phyloP scores from a whole-genome alignment of 2,113 vertebrate genomes.

The Cariama cristata region DNA sequence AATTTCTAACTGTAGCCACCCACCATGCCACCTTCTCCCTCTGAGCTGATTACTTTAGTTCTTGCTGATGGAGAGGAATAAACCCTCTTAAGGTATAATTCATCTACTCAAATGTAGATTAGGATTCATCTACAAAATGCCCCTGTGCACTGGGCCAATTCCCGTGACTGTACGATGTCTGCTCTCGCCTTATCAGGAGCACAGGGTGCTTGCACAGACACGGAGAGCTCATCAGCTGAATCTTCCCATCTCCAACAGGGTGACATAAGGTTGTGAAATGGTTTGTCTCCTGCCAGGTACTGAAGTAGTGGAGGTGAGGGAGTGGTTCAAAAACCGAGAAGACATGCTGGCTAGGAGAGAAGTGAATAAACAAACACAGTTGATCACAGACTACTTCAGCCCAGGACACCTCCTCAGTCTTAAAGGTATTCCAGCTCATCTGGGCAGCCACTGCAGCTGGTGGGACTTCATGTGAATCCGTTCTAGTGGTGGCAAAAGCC shows the following conservation, averaged over 20 bases:
- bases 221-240: not conserved
- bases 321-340: constrained; percentile 84
- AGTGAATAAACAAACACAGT: constrained; percentile 63
- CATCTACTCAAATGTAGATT: not conserved
- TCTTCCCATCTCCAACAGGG: not conserved
- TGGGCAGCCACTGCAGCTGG: not conserved
- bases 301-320: constrained; percentile 73
- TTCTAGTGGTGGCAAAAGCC: not conserved
- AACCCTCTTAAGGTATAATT: not conserved
- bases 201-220: not conserved
- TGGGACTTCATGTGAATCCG: not conserved
- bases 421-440: constrained; percentile 71
- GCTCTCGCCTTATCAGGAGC: not conserved
- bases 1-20: not conserved
- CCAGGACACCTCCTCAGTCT: constrained; percentile 74
- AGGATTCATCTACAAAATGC: not conserved
- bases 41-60: not conserved
- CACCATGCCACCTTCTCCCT: not conserved
- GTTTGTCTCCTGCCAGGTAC: constrained; percentile 64
- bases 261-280: not conserved
- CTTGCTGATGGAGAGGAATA: not conserved
- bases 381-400: constrained; percentile 81
- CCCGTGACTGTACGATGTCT: rapidly evolving
- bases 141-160: not conserved
- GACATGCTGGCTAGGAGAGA: constrained; percentile 83